Evolutionary conservation across 2,888 invertebrate genomes (phyloP), one percentile per base, ranked within the genome.

Genomic region (Entomobrya proxima): DNA sequence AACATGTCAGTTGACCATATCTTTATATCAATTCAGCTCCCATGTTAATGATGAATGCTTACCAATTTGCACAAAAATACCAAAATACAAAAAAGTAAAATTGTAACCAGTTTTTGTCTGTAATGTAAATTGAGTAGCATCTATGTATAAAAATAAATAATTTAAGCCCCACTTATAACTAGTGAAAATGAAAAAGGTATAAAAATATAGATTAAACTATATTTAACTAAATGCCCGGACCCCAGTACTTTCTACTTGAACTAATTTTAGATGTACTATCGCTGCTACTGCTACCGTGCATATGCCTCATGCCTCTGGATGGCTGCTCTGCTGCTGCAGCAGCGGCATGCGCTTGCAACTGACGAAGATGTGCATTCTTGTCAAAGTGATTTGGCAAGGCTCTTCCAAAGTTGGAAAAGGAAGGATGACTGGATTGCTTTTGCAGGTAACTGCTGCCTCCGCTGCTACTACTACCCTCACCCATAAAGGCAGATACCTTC

Each of bases 161-260:
- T 44, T 6, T 69, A 69, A 69, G 27, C 18, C 50, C 52, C n/a
- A 75, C 30, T 50, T 30, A 75, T 35, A 61, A n/a, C 61, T 64
- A 78, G n/a, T 2, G 2, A 37, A 30, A 35, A 1, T 24, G 18
- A 37, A 32, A 74, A 18, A 52, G 52, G 27, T 30, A 21, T 24
- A n/a, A 35, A 55, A 37, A 52, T 55, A 37, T 24, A 58, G 18
- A 61, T 21, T 58, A 47, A 37, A 27, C 21, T 37, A 61, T 27
- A 11, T 40, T 40, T 27, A 76, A 55, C 67, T 85, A 85, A 52
- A 85, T 85, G 5, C 85, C 85, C 15, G 79, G 79, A 52, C 85
- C 85, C 85, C 85, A 80, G 24, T 50, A 85, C 30, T 67, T 15
- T 52, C 79, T 79, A 79, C 32, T 80, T 75, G 85, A 85, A 80